Base-by-base conservation (phyloP, 2,888 invertebrate species). In the Coelinius sp. region DNA sequence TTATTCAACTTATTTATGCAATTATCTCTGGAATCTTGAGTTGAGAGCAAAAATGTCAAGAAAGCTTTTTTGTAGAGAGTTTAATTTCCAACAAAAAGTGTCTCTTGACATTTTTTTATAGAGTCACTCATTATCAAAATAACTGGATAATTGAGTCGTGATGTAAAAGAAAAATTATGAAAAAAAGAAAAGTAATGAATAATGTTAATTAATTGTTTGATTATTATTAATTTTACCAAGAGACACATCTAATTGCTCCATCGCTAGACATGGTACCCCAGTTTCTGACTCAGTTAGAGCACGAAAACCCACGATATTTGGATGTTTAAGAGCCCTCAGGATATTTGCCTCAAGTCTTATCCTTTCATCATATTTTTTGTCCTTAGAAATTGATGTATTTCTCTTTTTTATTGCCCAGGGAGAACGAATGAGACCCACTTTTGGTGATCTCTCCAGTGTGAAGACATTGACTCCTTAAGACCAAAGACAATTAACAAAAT, bases 331-430 rank as follows among this genome's bases (percentile, higher is more conserved):
- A 76, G 89, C 88, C 59, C 90, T 90, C 14, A 96, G 88, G 56
- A 95, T 89, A 20, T 92, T 90, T 0, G 95, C 95, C 86, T 96
- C 96, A 0, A 90, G 89, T 73, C 91, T 88, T 46, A 95, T 88
- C 0, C 95, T 90, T 20, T 91, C 88, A 63, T 86, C 86, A 1
- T 90, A 89, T 76, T 88, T 89, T 0, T 88, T 79, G 75, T 83
- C 86, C 56, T 80, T 79, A 1, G 76, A 76, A 5, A 81, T 75
- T 78, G 89, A 89, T 17, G 89, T 90, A 77, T 91, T 91, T 0
- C 95, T 84, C 87, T 94, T 93, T 84, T 96, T 96, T 0, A 96
- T 89, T 0, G 95, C 96, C 96, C 96, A 96, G 0, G 96, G 96
- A 0, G 96, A 96, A n/a, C 92, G 90, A 0, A 90, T 86, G 78